Evolutionary conservation across 1,140 invertebrate species (phyloP).

Genomic region (Vanessa tameamea): DNA sequence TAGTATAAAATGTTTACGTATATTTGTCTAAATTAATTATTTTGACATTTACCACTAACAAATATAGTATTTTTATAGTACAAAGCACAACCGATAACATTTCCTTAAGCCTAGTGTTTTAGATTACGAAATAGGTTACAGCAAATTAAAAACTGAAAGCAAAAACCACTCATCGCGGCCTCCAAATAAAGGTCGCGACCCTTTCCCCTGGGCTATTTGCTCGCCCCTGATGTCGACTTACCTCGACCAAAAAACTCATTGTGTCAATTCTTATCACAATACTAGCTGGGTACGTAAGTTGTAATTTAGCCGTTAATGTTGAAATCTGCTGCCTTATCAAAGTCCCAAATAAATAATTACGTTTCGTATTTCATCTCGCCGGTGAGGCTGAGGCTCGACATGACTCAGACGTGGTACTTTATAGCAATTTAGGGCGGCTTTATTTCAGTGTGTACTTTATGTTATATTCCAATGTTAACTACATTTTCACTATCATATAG

Average conservation of each 20-base stretch:
- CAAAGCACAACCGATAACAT: neutral
- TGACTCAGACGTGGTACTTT: constrained; percentile 14
- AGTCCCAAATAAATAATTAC: constrained; percentile 33
- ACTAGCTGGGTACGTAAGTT: constrained; percentile 29
- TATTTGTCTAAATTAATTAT: too few relatives aligned
- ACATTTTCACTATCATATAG: neutral
- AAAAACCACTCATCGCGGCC: constrained; percentile 47
- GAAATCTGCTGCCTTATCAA: constrained; percentile 37
- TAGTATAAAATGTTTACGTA: too few relatives aligned
- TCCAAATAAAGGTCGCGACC: constrained; percentile 72
- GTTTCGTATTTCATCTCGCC: constrained; percentile 26
- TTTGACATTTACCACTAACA: too few relatives aligned
- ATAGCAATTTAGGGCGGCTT: constrained; percentile 24
- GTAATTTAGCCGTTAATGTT: constrained; percentile 35
- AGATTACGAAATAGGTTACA: constrained; percentile 35
- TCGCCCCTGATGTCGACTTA: constrained; percentile 62
- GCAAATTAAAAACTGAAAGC: constrained; percentile 46
- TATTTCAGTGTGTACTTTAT: constrained; percentile 17
- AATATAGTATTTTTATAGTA: too few relatives aligned
- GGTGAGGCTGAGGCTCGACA: constrained; percentile 5
- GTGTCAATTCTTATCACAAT: constrained; percentile 61
- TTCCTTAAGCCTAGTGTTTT: constrained; percentile 3
- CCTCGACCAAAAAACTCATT: constrained; percentile 66
- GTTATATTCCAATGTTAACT: neutral
- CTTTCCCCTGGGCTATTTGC: constrained; percentile 67